Percentiles rank a stretch among this genome's conserved stretches.
Evolutionary conservation across 2,113 vertebrate species (phyloP).

Genomic region (Bettongia penicillata): DNA sequence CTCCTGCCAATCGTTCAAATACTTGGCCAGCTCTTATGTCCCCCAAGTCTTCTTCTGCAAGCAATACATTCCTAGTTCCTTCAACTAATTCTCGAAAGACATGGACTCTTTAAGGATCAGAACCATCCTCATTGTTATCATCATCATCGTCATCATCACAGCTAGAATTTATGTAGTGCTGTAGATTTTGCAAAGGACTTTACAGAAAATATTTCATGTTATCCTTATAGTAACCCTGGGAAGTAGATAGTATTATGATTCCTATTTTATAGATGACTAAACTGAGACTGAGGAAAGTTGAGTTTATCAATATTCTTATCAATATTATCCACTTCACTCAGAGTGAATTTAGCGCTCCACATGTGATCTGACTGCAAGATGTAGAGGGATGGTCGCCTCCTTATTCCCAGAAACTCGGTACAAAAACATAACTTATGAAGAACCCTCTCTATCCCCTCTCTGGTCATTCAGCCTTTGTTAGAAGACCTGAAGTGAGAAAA

Average conservation of each 20-base stretch:
- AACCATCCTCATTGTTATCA: not conserved
- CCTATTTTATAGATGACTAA: not conserved
- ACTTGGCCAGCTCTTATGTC: not conserved
- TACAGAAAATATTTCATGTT: not conserved
- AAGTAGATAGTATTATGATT: not conserved
- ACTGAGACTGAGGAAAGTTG: not conserved
- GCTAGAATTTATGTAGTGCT: not conserved
- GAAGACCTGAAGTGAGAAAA: not conserved
- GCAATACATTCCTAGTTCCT: not conserved
- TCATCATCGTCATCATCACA: not conserved
- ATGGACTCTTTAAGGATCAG: not conserved
- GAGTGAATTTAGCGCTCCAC: not conserved
- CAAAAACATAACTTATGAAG: not conserved
- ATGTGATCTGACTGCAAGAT: not conserved
- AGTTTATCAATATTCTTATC: not conserved
- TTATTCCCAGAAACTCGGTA: not conserved
- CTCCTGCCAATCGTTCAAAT: not conserved
- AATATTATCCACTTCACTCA: not conserved
- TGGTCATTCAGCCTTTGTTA: not conserved
- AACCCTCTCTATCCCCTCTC: not conserved
- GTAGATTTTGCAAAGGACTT: not conserved
- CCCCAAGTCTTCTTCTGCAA: not conserved
- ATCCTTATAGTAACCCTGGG: not conserved
- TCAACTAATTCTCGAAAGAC: not conserved
- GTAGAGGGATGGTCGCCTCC: not conserved